A percentile compares a stretch with the other conserved stretches of the same genome.
These are phyloP conservation scores for Atta cephalotes DNA, from an alignment of 1,140 invertebrate genomes.

Conservation along the genomic window DNA sequence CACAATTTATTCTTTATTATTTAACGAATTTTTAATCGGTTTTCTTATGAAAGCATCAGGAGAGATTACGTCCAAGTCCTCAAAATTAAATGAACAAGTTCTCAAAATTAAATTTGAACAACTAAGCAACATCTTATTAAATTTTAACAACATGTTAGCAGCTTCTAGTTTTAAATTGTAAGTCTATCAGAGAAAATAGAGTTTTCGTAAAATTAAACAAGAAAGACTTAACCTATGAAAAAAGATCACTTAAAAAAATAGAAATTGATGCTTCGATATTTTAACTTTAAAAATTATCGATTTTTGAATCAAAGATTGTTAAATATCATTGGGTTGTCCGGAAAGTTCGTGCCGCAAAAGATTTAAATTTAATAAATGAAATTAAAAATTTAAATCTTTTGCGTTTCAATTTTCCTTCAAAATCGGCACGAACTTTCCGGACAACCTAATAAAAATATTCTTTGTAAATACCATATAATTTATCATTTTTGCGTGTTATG, in stretches of 20 bases:
- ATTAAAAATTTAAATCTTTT: too few relatives aligned
- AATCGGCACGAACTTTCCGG: too few relatives aligned
- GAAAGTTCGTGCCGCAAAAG: too few relatives aligned
- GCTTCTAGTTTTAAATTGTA: neutral
- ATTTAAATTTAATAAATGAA: too few relatives aligned
- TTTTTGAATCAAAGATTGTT: neutral
- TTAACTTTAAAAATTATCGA: neutral
- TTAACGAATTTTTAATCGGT: conserved; percentile 2
- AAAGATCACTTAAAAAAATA: neutral
- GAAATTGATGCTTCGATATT: neutral
- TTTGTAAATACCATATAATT: neutral
- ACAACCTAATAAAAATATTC: neutral
- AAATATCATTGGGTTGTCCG: neutral
- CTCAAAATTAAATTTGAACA: conserved; percentile 23
- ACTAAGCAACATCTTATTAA: conserved; percentile 14
- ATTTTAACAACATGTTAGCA: conserved; percentile 5
- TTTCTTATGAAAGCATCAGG: neutral
- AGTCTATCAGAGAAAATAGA: neutral
- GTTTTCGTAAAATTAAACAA: conserved; percentile 18
- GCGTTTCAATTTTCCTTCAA: too few relatives aligned
- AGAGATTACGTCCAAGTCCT: conserved; percentile 8
- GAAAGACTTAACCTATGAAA: neutral
- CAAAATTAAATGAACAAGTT: conserved; percentile 26
- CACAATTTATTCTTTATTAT: neutral
- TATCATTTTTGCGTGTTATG: neutral